Evolutionary conservation across 2,113 vertebrate species (phyloP), one percentile per base, ranked within the genome.

Genomic region (Orcinus orca): DNA sequence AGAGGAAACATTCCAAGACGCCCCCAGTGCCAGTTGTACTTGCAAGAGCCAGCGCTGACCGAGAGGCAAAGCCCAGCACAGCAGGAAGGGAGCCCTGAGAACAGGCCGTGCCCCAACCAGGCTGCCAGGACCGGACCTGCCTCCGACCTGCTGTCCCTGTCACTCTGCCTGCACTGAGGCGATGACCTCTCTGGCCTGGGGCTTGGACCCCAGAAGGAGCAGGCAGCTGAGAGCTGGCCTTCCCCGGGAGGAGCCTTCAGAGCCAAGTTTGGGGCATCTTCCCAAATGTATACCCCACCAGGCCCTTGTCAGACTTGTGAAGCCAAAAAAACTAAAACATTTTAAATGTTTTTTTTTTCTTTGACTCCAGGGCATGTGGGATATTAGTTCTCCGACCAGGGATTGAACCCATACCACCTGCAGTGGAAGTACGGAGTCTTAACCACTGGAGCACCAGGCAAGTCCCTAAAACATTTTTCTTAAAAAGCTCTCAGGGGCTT

Each of bases 41-140:
- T 98, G 98, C 82, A 99, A 99, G 98, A 97, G 95, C n/a, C 98
- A 99, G 97, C 97, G 99, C 38, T 98, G 98, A 17, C 97, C 97
- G 88, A 99, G 99, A 0, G 99, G 99, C 63, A 98, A 90, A 93
- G 98, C 95, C 73, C 73, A 87, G 31, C 84, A 33, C 0, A 70
- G 97, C 23, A 73, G 97, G 71, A 97, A 98, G 18, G 97, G 94
- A 94, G 0, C 1, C 63, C 73, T 2, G 6, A 4, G 7, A 6
- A 55, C 23, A 13, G 38, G 38, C 60, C 60, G 31, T 33, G 38
- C 58, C 41, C 65, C 93, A 44, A 8, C 84, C 33, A 44, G 8
- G 8, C 71, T 33, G 85, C n/a, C 12, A 6, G 25, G 31, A 18
- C 60, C 15, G 3, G 62, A 13, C 38, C 31, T 0, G 9, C 11